phyloP scores from a whole-genome alignment of 2,113 vertebrate genomes.

The Nannospalax galili region DNA sequence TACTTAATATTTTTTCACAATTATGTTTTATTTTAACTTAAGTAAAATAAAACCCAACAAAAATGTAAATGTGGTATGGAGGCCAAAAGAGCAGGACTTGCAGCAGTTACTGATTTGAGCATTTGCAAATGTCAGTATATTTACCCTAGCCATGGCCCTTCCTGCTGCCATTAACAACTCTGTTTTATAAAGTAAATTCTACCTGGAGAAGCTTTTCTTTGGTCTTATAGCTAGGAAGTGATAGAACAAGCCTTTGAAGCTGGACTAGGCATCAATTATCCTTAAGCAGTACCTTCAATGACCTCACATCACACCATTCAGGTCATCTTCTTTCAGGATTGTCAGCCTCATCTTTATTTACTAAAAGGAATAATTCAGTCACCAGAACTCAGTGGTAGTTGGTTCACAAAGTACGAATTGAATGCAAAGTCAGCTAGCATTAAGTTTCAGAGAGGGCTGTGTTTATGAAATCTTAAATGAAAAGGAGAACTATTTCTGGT shows the following conservation, averaged over 20 bases:
- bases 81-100: neutral
- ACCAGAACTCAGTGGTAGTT: neutral
- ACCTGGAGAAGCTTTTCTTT: neutral
- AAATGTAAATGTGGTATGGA: neutral
- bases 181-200: neutral
- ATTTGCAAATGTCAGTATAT: neutral
- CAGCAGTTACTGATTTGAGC: neutral
- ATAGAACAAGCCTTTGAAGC: neutral
- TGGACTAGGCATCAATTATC: neutral
- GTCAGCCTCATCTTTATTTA: neutral
- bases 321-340: neutral
- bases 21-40: slow-evolving; percentile 24
- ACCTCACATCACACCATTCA: too few relatives aligned
- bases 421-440: neutral
- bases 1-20: slow-evolving; percentile 21
- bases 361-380: slow-evolving; percentile 6
- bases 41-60: neutral
- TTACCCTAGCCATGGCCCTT: neutral
- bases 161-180: neutral
- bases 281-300: neutral
- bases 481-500: neutral
- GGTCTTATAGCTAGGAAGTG: neutral
- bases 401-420: neutral
- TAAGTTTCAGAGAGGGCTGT: neutral
- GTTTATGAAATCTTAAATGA: slow-evolving; percentile 33